Conservation (phyloP, 2,113 vertebrate species). For the Sorex fumeus region DNA sequence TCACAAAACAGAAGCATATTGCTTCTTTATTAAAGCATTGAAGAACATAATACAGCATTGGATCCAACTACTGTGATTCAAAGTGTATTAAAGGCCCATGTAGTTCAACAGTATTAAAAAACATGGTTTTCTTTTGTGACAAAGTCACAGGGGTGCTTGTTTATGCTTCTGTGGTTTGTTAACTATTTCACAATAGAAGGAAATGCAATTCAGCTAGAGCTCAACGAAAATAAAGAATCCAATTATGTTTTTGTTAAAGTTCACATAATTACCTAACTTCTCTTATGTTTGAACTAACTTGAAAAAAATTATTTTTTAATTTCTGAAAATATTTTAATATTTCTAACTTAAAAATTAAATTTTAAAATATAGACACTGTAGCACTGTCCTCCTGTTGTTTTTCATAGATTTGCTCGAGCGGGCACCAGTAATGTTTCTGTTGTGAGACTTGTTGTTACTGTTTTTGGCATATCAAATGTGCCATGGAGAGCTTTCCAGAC, state of each 20-base stretch:
- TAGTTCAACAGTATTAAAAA: neutral
- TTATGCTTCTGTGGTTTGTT: neutral
- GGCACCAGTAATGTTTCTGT: too few species aligned
- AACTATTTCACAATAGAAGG: constrained; percentile 4
- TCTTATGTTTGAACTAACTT: neutral
- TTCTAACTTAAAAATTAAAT: constrained; percentile 8
- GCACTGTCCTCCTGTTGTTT: too few species aligned
- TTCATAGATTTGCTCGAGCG: too few species aligned
- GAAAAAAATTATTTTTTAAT: neutral
- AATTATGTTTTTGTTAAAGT: neutral
- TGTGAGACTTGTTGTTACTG: too few species aligned
- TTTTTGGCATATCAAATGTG: too few species aligned
- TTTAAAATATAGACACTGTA: too few species aligned
- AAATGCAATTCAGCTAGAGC: neutral
- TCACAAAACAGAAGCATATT: too few species aligned
- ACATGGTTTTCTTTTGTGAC: neutral
- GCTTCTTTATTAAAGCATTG: neutral
- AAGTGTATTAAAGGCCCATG: neutral
- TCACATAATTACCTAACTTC: neutral
- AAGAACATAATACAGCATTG: neutral
- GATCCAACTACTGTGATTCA: neutral
- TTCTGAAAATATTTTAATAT: neutral
- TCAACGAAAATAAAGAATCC: neutral
- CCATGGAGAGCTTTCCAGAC: too few species aligned
- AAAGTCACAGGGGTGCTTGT: neutral